Evolutionary conservation across 2,888 invertebrate species (phyloP).

Genomic region (Galerucella nymphaeae): DNA sequence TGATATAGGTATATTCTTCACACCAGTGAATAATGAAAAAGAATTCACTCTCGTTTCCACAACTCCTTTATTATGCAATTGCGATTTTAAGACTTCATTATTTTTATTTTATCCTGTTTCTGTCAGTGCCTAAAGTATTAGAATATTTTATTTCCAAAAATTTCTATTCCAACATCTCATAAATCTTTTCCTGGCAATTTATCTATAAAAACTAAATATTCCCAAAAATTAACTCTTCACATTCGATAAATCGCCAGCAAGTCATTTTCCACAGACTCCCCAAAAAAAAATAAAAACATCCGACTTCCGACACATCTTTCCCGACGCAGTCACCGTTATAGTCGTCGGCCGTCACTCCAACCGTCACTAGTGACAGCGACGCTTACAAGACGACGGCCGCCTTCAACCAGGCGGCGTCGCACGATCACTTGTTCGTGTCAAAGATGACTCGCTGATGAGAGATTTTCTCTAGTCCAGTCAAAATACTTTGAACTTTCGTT

Average conservation of each 20-base stretch:
- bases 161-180: background rate
- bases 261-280: conserved; percentile 12
- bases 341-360: conserved; percentile 31
- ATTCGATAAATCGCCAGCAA: conserved; percentile 6
- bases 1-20: too few species aligned
- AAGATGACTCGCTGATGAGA: conserved; percentile 39
- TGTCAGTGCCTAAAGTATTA: too few species aligned
- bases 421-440: conserved; percentile 35
- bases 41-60: too few species aligned
- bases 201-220: background rate
- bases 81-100: too few species aligned
- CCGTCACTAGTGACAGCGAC: conserved; percentile 28
- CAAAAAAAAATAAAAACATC: conserved; percentile 19
- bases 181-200: background rate
- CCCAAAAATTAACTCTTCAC: conserved; percentile 14
- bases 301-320: conserved; percentile 22
- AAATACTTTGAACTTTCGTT: too few species aligned
- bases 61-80: too few species aligned
- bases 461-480: conserved; percentile 45
- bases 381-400: conserved; percentile 27
- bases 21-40: too few species aligned
- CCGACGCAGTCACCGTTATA: conserved; percentile 22
- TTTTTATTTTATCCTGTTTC: too few species aligned
- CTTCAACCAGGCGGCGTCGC: conserved; percentile 24
- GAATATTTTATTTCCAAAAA: background rate